Conservation (phyloP, 1,140 invertebrate species). For the Aethina tumida region DNA sequence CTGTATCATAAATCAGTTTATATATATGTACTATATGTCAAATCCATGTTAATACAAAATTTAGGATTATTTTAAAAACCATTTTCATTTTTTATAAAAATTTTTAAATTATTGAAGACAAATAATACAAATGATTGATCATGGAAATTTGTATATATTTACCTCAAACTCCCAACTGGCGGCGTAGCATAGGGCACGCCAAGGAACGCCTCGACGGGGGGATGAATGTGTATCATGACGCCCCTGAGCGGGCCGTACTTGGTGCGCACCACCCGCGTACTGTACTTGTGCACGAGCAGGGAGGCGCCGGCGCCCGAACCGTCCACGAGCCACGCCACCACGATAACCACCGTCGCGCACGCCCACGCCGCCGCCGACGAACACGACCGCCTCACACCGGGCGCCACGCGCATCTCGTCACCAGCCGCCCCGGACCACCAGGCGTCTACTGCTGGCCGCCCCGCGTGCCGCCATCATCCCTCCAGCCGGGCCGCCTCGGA, state of each 20-base stretch:
- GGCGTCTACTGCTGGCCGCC: too few species aligned
- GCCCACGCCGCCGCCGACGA: constrained; percentile 18
- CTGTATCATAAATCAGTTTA: too few species aligned
- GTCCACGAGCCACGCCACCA: constrained; percentile 40
- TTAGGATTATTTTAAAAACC: too few species aligned
- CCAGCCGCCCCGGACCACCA: constrained; percentile 24
- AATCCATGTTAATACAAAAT: too few species aligned
- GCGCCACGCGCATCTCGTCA: constrained; percentile 30
- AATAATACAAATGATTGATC: neutral
- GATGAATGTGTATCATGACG: constrained; percentile 64
- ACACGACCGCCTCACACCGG: constrained; percentile 20
- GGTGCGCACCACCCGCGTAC: constrained; percentile 69
- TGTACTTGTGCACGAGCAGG: constrained; percentile 56
- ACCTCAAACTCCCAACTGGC: constrained; percentile 59
- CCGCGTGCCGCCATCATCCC: too few species aligned
- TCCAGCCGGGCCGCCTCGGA: too few species aligned
- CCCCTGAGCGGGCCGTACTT: constrained; percentile 81
- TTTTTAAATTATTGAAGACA: too few species aligned
- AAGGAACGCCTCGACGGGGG: constrained; percentile 84
- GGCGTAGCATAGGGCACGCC: constrained; percentile 89
- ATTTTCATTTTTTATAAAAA: too few species aligned
- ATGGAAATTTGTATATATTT: constrained; percentile 5
- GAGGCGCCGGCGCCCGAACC: constrained; percentile 34
- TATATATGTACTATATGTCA: too few species aligned
- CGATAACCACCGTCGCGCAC: constrained; percentile 25